phyloP scores from a whole-genome alignment of 2,888 invertebrate genomes.

The Odontothrips loti region DNA sequence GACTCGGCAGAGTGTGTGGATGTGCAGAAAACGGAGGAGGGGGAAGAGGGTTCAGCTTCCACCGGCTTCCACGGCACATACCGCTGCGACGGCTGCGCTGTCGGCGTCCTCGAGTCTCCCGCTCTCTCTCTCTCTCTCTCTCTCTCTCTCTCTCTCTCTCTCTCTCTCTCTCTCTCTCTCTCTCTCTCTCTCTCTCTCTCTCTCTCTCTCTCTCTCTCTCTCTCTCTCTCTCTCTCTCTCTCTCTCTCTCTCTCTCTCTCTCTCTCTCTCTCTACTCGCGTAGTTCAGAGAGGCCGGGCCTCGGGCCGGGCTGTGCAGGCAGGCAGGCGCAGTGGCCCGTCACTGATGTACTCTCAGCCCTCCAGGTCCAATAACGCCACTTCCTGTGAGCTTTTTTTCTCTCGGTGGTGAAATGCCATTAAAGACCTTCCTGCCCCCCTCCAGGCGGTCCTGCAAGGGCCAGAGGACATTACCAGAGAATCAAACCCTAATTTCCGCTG shows the following conservation, averaged over 20 bases:
- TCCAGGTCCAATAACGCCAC: constrained; percentile 17
- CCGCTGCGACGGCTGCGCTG: too few species aligned
- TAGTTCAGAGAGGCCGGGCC: background rate
- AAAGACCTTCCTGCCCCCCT: constrained; percentile 2
- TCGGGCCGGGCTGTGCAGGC: too few species aligned
- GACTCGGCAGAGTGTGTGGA: too few species aligned
- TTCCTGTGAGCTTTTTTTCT: constrained; percentile 11
- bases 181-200: background rate
- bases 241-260: background rate
- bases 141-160: too few species aligned
- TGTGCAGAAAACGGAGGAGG: too few species aligned
- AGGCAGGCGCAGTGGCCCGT: background rate
- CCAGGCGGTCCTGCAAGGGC: too few species aligned
- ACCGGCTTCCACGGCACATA: too few species aligned
- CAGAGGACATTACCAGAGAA: too few species aligned
- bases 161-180: background rate
- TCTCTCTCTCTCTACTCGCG: background rate
- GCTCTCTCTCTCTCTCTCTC: too few species aligned
- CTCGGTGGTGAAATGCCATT: constrained; percentile 11
- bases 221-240: background rate
- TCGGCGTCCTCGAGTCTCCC: background rate
- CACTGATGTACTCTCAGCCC: constrained; percentile 13
- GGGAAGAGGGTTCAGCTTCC: too few species aligned
- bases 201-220: background rate
- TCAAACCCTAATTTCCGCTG: too few species aligned